Percentiles rank a stretch among this genome's conserved stretches.
Evolutionary conservation across 2,113 vertebrate species (phyloP).

Genomic region (Ammodramus savannarum): DNA sequence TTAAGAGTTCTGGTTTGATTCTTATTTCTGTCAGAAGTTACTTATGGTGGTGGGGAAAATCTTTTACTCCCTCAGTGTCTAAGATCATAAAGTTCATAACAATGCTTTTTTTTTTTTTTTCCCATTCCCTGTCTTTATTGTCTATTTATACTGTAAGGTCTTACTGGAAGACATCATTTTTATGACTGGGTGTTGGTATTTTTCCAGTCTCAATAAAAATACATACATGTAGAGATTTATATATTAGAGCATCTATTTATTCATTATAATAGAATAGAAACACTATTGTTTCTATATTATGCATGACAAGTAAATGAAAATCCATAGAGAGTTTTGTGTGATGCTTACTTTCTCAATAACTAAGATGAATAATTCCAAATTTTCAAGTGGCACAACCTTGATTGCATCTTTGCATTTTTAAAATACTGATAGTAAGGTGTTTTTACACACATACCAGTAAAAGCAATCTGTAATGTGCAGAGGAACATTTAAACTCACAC

Average conservation of each 20-base stretch:
- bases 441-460: neutral
- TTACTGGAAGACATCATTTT: neutral
- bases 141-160: neutral
- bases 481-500: neutral
- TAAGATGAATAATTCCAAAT: neutral
- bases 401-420: neutral
- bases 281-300: neutral
- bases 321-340: neutral
- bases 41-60: neutral
- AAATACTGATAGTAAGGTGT: neutral
- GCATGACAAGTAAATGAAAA: neutral
- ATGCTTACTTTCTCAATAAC: neutral
- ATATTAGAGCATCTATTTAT: neutral
- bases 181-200: neutral
- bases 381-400: neutral
- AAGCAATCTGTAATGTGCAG: neutral
- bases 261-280: neutral
- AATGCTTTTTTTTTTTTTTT: neutral
- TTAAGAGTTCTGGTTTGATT: neutral
- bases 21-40: neutral
- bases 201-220: neutral
- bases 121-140: neutral
- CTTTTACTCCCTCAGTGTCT: neutral
- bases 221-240: neutral
- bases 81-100: neutral